Evolutionary conservation across 2,113 vertebrate genomes (phyloP).

Genomic region (Cyanistes caeruleus): DNA sequence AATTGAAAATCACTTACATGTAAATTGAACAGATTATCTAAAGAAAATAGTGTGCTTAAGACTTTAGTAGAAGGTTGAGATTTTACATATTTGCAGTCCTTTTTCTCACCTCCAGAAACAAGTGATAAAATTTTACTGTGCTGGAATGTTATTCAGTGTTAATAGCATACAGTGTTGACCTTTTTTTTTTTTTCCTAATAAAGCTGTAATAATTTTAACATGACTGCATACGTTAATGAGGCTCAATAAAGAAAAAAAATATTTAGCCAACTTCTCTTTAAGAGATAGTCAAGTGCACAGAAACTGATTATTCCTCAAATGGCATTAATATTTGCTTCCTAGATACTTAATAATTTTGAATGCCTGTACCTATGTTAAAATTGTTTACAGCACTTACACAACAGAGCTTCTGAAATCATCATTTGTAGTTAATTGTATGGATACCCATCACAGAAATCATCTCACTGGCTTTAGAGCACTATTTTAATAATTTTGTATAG

Average conservation of each 20-base stretch:
- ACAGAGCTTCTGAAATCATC: neutral
- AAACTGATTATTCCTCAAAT: neutral
- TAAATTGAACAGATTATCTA: neutral
- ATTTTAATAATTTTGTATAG: neutral
- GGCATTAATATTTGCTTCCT: neutral
- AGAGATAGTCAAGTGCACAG: neutral
- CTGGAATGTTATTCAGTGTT: neutral
- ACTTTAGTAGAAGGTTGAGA: neutral
- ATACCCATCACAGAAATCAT: neutral
- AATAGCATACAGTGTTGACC: neutral
- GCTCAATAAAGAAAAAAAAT: neutral
- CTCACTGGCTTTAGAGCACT: neutral
- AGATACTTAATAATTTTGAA: neutral
- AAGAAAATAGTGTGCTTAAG: neutral
- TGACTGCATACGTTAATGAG: neutral
- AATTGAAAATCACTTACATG: neutral
- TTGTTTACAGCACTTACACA: neutral
- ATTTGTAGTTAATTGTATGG: neutral
- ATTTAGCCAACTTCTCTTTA: neutral
- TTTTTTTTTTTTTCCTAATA: neutral
- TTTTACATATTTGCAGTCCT: neutral
- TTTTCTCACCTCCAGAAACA: neutral
- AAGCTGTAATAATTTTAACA: neutral
- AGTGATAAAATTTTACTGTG: neutral
- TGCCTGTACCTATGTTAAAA: neutral